Base-by-base conservation (phyloP, 2,797 vertebrate species). In the Acipenser transmontanus region DNA sequence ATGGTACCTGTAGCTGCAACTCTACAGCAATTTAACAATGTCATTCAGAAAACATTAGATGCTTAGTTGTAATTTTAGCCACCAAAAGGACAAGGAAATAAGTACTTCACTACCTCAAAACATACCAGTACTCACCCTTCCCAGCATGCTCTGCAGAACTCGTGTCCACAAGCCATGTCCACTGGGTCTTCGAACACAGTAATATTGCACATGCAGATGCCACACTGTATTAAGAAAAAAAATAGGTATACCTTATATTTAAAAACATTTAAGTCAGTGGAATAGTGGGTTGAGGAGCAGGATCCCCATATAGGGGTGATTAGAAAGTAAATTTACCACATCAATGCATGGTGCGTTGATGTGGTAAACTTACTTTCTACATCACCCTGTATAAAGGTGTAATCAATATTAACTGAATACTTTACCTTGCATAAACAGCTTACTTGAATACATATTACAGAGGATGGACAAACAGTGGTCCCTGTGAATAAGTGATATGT, bases 121-220 rank as follows among this genome's bases (percentile, higher is more conserved):
- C 7, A 49, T 70, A 91, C 90, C 8, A 9, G n/a, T 54, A 86
- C 93, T 89, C 79, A 99, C 97, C 94, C 93, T 87, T 99, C 97
- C 97, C 97, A 99, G 83, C 97, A 99, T 67, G 85, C 87, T 90
- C 96, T 89, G 88, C 97, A 99, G 81, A 99, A 99, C 74, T 97
- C 95, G 63, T 99, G 97, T 70, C 94, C 92, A 85, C 97, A 99
- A 65, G 95, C 90, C 88, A 99, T 95, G 81, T 99, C 95, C 77
- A 99, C 95, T 7, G 95, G 94, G 74, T 98, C 97, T 84, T 98
- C 96, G 76, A 98, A 98, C 66, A 95, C 81, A 60, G 94, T 95
- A 86, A 98, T 93, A 82, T 89, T 91, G 88, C 93, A 96, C 92
- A 99, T 92, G 83, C 97, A 99, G 81, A 99, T 98, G 66, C 95